These are phyloP conservation scores for Okamejei kenojei DNA, from an alignment of 2,797 vertebrate species.

Conservation along the genomic window DNA sequence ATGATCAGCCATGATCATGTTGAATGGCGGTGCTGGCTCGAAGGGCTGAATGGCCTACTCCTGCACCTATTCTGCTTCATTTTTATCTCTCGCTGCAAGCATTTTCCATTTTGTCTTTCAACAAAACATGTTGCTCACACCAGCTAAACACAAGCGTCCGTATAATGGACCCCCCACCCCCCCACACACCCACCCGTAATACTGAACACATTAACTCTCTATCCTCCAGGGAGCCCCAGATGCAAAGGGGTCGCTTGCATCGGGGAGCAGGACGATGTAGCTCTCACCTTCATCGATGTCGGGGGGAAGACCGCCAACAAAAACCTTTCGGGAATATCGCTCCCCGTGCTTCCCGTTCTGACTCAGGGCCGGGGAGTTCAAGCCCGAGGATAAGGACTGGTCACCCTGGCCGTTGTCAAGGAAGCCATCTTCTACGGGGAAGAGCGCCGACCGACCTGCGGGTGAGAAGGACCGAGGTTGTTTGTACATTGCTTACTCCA, in stretches of 20 bases:
- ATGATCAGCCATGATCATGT: no score
- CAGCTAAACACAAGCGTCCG: no score
- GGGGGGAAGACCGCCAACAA: constrained; percentile 34
- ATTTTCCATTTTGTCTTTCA: no score
- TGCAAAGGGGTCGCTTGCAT: background rate
- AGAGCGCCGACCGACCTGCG: constrained; percentile 37
- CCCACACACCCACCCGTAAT: no score
- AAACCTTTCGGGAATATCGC: constrained; percentile 40
- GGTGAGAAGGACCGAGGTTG: background rate
- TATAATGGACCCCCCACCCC: no score
- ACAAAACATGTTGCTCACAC: no score
- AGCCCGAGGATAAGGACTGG: constrained; percentile 34
- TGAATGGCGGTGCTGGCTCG: no score
- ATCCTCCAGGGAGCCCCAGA: background rate
- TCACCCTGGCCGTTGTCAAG: constrained; percentile 39
- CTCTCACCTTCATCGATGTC: constrained; percentile 39
- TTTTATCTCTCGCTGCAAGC: no score
- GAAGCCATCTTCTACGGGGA: constrained; percentile 39
- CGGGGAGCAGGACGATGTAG: background rate
- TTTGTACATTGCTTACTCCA: background rate
- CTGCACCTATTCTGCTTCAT: no score
- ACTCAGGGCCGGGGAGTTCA: constrained; percentile 36
- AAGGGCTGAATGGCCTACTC: no score
- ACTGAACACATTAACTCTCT: background rate
- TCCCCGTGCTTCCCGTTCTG: constrained; percentile 38